A percentile compares a stretch with the other conserved stretches of the same genome.
These are phyloP conservation scores for Chrysolina haemoptera DNA, from an alignment of 2,888 invertebrate genomes.

Conservation along the genomic window DNA sequence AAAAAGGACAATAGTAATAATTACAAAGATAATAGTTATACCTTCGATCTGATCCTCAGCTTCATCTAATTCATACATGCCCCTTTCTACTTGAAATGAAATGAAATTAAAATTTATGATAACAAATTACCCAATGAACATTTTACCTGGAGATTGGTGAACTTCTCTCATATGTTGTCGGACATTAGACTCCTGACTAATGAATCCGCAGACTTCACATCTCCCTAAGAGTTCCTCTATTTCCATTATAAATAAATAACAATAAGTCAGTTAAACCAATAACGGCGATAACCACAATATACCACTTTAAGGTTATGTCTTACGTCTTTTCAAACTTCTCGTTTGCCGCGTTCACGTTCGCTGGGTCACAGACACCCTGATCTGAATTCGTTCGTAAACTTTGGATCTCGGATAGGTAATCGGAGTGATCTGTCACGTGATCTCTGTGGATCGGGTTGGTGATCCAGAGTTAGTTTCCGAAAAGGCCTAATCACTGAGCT, in stretches of 20 bases:
- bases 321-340: neutral
- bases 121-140: neutral
- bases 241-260: conserved; percentile 4
- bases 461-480: too few species aligned
- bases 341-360: neutral
- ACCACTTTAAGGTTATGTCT: neutral
- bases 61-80: conserved; percentile 15
- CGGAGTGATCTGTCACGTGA: too few species aligned
- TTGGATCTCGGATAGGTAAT: too few species aligned
- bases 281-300: neutral
- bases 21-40: conserved; percentile 8
- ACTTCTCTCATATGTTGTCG: too few species aligned
- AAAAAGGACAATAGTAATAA: conserved; percentile 7
- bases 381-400: too few species aligned
- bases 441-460: too few species aligned
- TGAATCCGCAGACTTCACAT: conserved; percentile 3
- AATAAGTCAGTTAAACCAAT: too few species aligned
- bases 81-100: conserved; percentile 2
- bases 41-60: conserved; percentile 17
- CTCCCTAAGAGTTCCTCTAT: neutral
- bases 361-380: too few species aligned
- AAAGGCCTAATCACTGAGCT: too few species aligned
- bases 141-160: too few species aligned
- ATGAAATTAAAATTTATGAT: neutral
- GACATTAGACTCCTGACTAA: conserved; percentile 15